These are phyloP conservation scores for Torymus texanus DNA, from an alignment of 2,888 invertebrate species.

Conservation along the genomic window DNA sequence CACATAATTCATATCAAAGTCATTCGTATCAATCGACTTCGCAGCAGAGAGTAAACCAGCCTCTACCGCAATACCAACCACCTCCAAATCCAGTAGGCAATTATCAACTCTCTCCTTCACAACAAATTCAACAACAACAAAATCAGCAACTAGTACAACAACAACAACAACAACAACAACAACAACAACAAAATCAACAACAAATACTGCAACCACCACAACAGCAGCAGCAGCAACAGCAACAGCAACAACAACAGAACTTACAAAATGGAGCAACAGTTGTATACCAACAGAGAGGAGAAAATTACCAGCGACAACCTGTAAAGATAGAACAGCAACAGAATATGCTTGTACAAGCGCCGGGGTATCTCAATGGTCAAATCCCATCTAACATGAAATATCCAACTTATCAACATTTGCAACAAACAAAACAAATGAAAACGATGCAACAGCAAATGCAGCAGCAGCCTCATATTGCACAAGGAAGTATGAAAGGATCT, in stretches of 20 bases:
- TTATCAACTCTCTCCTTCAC: conserved; percentile 67
- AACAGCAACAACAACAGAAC: conserved; percentile 59
- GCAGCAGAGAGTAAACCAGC: conserved; percentile 68
- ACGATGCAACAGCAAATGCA: conserved; percentile 80
- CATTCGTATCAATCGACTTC: conserved; percentile 67
- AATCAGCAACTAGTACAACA: conserved; percentile 64
- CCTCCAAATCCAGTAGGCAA: conserved; percentile 70
- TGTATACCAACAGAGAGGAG: conserved; percentile 62
- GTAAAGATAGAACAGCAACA: conserved; percentile 75
- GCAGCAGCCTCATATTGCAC: conserved; percentile 77
- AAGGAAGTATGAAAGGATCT: conserved; percentile 79
- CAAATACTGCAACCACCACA: conserved; percentile 66
- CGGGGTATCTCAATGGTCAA: conserved; percentile 71
- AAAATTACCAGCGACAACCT: conserved; percentile 71
- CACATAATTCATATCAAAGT: conserved; percentile 64
- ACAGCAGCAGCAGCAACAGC: conserved; percentile 66
- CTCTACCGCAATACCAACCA: conserved; percentile 74
- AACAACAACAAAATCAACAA: conserved; percentile 59
- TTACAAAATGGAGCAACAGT: conserved; percentile 58
- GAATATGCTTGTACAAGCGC: conserved; percentile 64
- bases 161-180: conserved; percentile 57
- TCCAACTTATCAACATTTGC: conserved; percentile 81
- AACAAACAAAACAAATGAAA: conserved; percentile 78
- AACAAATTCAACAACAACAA: conserved; percentile 65
- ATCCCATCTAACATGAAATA: conserved; percentile 73